Evolutionary conservation across 2,113 vertebrate species (phyloP).

Genomic region (Pseudolaguvia tuberculata): DNA sequence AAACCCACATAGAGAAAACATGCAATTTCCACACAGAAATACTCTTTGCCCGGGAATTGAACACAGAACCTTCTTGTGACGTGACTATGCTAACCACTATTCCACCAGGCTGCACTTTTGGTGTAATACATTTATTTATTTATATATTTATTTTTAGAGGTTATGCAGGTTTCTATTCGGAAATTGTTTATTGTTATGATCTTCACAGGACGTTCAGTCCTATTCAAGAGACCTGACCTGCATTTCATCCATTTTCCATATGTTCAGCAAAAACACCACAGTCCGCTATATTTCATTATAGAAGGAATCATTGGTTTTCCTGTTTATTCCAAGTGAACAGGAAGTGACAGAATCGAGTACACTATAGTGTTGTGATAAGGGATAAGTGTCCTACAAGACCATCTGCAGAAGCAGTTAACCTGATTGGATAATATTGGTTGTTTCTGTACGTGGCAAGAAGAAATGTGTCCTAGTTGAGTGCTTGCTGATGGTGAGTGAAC

Average conservation of each 20-base stretch:
- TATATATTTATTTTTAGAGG: neutral
- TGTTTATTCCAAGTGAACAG: conserved; percentile 12
- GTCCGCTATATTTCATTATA: too few species aligned
- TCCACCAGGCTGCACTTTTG: too few species aligned
- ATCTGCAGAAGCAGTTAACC: neutral
- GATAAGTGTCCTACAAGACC: neutral
- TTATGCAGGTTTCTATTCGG: neutral
- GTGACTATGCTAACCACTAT: too few species aligned
- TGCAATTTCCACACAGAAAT: too few species aligned
- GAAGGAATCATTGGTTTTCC: conserved; percentile 3
- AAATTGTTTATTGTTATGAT: neutral
- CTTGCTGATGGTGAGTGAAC: neutral
- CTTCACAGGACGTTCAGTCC: neutral
- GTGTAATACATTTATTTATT: too few species aligned
- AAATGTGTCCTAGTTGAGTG: conserved; percentile 7
- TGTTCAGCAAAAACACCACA: conserved; percentile 1
- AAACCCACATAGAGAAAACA: too few species aligned
- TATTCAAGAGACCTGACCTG: conserved; percentile 4
- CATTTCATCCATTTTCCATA: conserved; percentile 4
- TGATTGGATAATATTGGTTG: conserved; percentile 25
- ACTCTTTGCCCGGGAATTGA: too few species aligned
- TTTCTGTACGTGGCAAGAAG: conserved; percentile 6
- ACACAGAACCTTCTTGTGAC: too few species aligned
- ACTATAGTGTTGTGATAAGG: neutral
- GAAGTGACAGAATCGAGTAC: conserved; percentile 1